Evolutionary conservation across 1,140 invertebrate genomes (phyloP), one percentile per base, ranked within the genome.

Genomic region (Drosophila bipectinata): DNA sequence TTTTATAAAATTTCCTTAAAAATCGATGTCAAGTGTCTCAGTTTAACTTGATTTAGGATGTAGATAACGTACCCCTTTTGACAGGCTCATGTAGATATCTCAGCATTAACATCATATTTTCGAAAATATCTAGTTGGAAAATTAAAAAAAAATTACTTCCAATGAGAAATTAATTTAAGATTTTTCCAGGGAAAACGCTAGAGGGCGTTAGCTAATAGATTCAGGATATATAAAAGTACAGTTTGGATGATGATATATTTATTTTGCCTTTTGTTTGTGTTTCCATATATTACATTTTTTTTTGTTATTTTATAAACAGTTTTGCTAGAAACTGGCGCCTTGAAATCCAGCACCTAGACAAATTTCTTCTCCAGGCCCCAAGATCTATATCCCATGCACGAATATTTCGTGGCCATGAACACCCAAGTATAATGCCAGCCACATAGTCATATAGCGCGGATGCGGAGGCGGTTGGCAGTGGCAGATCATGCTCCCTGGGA

Each of bases 401-500:
- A 41, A 48, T 14, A 39, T 48, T 28, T 51, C 63, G 10, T 69
- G 67, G 53, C 67, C 67, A 44, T 69, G 63, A 69, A 57, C 41
- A 68, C 21, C 6, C 9, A 18, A 69, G 26, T 39, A 37, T 57
- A 57, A 48, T 49, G 49, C 45, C 32, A 47, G 39, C n/a, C 41
- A 45, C 18, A 44, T 47, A 28, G 60, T 47, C 21, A 64, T 34
- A 37, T 64, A 30, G 34, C 34, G 39, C 60, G 28, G 67, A 39
- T 68, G 66, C 67, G 52, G 63, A 49, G 51, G 67, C 63, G 64
- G 67, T 6, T 49, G 44, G 51, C 44, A 57, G 51, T 68, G 62
- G 66, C 64, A 68, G 48, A 66, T 66, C 60, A 32, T 14, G 47
- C 21, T 53, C 47, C 48, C 60, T 21, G 62, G 48, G 39, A 55